Percentiles rank a stretch among this genome's conserved stretches.
Conservation (phyloP, 2,888 invertebrate genomes). For the Hesperia comma region DNA sequence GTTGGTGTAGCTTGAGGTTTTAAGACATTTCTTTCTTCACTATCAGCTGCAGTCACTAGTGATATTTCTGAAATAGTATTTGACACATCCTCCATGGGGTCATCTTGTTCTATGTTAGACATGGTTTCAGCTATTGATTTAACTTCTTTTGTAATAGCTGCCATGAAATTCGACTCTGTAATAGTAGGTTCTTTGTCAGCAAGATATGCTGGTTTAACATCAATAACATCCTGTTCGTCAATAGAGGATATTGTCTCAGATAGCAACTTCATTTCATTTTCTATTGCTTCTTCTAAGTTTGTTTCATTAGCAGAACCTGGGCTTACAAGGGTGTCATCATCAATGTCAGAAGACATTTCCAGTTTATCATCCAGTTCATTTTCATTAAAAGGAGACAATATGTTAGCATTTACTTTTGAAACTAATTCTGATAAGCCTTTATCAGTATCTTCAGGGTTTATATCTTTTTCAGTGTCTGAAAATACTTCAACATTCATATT, state of each 20-base stretch:
- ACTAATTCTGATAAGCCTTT: slow-evolving; percentile 17
- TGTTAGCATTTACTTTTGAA: slow-evolving; percentile 10
- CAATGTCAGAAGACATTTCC: slow-evolving; percentile 45
- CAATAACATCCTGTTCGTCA: slow-evolving; percentile 25
- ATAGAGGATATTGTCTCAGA: neutral
- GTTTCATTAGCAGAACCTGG: neutral
- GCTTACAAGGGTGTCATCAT: slow-evolving; percentile 37
- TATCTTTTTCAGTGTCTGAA: slow-evolving; percentile 18
- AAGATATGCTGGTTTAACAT: slow-evolving; percentile 16
- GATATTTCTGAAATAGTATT: neutral
- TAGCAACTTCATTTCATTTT: neutral
- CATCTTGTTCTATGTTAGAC: slow-evolving; percentile 15
- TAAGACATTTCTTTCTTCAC: neutral
- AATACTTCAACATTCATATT: neutral
- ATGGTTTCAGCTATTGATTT: slow-evolving; percentile 16
- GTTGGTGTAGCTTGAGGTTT: neutral
- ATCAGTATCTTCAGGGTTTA: neutral
- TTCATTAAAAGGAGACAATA: slow-evolving; percentile 9
- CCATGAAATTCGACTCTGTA: neutral
- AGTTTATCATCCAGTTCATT: slow-evolving; percentile 9
- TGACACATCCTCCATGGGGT: neutral
- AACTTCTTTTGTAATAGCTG: slow-evolving; percentile 20
- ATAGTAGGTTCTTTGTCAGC: neutral
- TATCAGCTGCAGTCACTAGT: neutral
- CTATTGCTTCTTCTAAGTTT: neutral